A percentile compares a stretch with the other conserved stretches of the same genome.
phyloP scores from a whole-genome alignment of 1,140 invertebrate genomes.

The Scaptomyza montana region DNA sequence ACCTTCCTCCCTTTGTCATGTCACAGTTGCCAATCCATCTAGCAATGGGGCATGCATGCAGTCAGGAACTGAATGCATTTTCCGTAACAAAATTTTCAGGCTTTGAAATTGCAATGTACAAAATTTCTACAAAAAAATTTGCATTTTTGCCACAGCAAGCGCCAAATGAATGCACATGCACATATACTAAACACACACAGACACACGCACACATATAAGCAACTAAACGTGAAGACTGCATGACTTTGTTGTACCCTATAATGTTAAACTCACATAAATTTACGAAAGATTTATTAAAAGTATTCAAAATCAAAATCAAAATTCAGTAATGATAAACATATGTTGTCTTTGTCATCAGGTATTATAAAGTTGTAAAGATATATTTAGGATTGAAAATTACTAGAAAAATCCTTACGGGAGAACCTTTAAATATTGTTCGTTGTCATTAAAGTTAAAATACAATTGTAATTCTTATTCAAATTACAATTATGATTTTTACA shows the following conservation, averaged over 20 bases:
- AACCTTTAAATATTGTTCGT: too few species aligned
- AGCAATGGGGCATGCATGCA: conserved; percentile 31
- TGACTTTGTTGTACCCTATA: not conserved
- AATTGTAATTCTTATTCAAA: too few species aligned
- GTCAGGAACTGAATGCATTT: conserved; percentile 66
- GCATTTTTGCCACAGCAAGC: conserved; percentile 64
- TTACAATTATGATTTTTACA: too few species aligned
- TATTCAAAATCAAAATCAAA: too few species aligned
- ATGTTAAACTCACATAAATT: too few species aligned
- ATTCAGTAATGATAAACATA: too few species aligned
- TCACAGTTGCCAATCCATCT: conserved; percentile 62
- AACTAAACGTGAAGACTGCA: not conserved
- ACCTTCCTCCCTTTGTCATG: conserved; percentile 42
- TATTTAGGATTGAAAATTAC: too few species aligned
- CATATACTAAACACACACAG: conserved; percentile 31
- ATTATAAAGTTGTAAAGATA: too few species aligned
- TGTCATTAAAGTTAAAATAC: too few species aligned
- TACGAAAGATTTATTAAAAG: too few species aligned
- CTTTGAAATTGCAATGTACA: conserved; percentile 78
- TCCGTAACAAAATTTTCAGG: conserved; percentile 75
- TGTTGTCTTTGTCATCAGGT: too few species aligned
- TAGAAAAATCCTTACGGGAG: too few species aligned
- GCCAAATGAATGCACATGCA: conserved; percentile 69
- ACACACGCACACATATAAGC: conserved; percentile 6
- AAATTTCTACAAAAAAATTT: conserved; percentile 75